Evolutionary conservation across 2,888 invertebrate species (phyloP).

Genomic region (Drosophila kambysellisi): DNA sequence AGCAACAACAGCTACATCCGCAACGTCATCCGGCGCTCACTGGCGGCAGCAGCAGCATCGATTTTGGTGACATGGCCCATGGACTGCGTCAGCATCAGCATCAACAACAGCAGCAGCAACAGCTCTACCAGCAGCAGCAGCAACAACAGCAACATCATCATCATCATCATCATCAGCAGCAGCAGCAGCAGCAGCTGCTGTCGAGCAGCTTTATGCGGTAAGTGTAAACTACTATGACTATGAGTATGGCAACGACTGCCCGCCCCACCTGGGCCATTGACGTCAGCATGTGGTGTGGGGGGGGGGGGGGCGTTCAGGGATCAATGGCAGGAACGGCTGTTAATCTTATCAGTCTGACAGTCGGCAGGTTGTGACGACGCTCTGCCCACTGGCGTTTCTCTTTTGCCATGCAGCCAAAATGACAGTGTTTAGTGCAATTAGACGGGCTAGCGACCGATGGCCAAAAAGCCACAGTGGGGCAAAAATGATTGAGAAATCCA

Average conservation of each 20-base stretch:
- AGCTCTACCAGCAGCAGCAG: constrained; percentile 57
- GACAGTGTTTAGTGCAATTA: constrained; percentile 65
- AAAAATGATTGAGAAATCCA: not conserved
- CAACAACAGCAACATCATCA: constrained; percentile 25
- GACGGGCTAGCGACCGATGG: constrained; percentile 42
- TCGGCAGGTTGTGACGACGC: constrained; percentile 38
- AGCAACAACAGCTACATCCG: constrained; percentile 55
- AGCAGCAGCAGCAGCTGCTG: constrained; percentile 70
- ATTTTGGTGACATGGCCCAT: constrained; percentile 77
- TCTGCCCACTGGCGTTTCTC: constrained; percentile 61
- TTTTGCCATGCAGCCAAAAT: constrained; percentile 48
- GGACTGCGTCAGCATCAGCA: constrained; percentile 66
- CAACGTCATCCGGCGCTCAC: constrained; percentile 65
- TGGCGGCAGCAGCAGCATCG: constrained; percentile 69
- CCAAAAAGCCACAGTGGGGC: constrained; percentile 44
- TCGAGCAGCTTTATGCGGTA: constrained; percentile 78
- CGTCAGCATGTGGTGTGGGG: constrained; percentile 42
- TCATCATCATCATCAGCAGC: constrained; percentile 45
- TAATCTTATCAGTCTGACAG: constrained; percentile 60
- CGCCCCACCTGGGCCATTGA: constrained; percentile 53
- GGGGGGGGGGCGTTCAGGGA: not conserved
- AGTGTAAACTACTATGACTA: constrained; percentile 52
- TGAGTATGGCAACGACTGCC: not conserved
- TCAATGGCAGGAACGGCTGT: constrained; percentile 34
- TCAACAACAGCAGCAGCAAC: constrained; percentile 46